Conservation (phyloP, 2,113 vertebrate species). For the Colaptes auratus region DNA sequence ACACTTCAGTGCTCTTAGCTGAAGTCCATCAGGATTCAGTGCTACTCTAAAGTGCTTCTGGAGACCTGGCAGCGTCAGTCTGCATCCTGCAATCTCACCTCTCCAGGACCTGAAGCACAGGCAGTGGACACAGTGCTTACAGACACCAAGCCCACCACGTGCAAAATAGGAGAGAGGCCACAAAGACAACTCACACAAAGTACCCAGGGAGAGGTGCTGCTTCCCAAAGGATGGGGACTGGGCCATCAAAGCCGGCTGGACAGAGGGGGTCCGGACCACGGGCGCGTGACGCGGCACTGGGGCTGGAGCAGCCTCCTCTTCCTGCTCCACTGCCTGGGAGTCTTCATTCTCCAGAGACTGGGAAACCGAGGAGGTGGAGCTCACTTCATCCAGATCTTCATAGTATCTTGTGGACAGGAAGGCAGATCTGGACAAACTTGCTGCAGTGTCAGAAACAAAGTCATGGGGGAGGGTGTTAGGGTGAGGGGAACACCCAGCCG, state of each 20-base stretch:
- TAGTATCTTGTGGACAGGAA: conserved; percentile 92
- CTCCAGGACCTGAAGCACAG: neutral
- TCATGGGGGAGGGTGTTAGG: neutral
- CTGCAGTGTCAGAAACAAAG: conserved; percentile 67
- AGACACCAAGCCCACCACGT: neutral
- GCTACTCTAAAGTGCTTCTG: neutral
- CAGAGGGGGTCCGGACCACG: conserved; percentile 86
- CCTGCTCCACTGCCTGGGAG: conserved; percentile 69
- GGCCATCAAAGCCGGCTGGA: conserved; percentile 84
- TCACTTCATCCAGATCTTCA: conserved; percentile 93
- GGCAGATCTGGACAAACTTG: conserved; percentile 90
- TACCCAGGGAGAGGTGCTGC: conserved; percentile 70
- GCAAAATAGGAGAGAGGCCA: neutral
- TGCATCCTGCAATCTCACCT: neutral
- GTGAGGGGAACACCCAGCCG: neutral
- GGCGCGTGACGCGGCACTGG: conserved; percentile 82
- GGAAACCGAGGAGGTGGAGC: conserved; percentile 88
- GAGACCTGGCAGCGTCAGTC: neutral
- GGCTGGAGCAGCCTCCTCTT: conserved; percentile 70
- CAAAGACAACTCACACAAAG: conserved; percentile 62
- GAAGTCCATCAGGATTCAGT: neutral
- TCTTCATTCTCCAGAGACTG: conserved; percentile 86
- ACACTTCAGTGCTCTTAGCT: neutral
- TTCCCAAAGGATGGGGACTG: conserved; percentile 82
- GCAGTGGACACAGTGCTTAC: neutral